A percentile compares a stretch with the other conserved stretches of the same genome.
Evolutionary conservation across 2,888 invertebrate genomes (phyloP).

Genomic region (Coremacera marginata): DNA sequence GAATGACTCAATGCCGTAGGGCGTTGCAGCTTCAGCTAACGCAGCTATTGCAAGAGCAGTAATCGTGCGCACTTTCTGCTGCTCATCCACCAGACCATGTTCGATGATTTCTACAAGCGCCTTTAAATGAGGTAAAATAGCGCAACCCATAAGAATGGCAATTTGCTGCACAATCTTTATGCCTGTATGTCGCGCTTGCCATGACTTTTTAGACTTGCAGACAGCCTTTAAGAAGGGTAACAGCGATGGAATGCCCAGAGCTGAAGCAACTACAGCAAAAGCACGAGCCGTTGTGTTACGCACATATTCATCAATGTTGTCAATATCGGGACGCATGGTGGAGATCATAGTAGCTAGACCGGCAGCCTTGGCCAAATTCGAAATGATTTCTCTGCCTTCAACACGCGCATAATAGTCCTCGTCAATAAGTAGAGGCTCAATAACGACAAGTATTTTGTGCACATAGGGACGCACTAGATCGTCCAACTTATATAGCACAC

Average conservation of each 20-base stretch:
- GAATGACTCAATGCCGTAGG: constrained; percentile 99
- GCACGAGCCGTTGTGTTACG: constrained; percentile 99
- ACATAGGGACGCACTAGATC: constrained; percentile 99
- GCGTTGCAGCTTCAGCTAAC: constrained; percentile 98
- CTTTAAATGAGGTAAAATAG: constrained; percentile 97
- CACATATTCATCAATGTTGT: constrained; percentile 99
- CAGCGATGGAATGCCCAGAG: constrained; percentile 95
- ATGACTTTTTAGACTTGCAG: constrained; percentile 98
- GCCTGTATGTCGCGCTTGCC: constrained; percentile 98
- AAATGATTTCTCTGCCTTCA: constrained; percentile 99
- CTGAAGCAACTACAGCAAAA: constrained; percentile 99
- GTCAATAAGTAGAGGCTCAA: constrained; percentile 97
- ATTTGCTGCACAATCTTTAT: constrained; percentile 99
- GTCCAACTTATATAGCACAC: constrained; percentile 97
- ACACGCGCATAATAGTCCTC: constrained; percentile 99
- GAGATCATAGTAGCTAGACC: constrained; percentile 99
- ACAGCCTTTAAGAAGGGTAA: constrained; percentile 99
- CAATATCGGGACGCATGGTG: constrained; percentile 99
- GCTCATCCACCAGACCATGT: constrained; percentile 97
- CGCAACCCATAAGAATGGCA: constrained; percentile 99
- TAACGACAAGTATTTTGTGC: constrained; percentile 99
- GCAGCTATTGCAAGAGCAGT: constrained; percentile 98
- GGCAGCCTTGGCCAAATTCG: constrained; percentile 98
- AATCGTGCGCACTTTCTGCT: constrained; percentile 98
- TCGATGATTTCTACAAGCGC: constrained; percentile 99